phyloP scores from a whole-genome alignment of 1,140 invertebrate species.

The Cydia fagiglandana region DNA sequence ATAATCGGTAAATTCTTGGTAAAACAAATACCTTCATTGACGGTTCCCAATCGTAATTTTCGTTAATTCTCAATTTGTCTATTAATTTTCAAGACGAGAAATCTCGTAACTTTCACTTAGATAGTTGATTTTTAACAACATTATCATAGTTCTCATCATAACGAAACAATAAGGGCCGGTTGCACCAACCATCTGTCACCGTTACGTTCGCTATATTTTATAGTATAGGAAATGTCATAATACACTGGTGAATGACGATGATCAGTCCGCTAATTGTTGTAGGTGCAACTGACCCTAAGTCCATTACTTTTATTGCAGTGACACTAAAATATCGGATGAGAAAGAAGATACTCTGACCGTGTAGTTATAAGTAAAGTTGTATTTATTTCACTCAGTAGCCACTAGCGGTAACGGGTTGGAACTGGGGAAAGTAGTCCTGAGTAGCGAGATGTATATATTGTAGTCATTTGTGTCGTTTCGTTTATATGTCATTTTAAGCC shows the following conservation, averaged over 20 bases:
- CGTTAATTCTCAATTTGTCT: no score
- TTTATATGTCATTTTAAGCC: not conserved
- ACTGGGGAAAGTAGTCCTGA: conserved; percentile 5
- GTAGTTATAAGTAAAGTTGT: conserved; percentile 18
- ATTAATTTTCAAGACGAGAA: no score
- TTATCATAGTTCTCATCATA: not conserved
- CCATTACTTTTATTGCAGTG: conserved; percentile 37
- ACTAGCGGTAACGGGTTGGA: conserved; percentile 47
- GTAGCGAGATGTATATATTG: not conserved
- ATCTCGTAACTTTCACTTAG: not conserved
- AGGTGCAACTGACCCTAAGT: no score
- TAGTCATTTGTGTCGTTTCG: not conserved
- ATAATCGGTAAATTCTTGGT: no score
- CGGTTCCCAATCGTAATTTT: no score
- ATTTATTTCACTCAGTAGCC: conserved; percentile 38
- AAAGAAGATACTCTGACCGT: conserved; percentile 35
- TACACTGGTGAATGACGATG: no score
- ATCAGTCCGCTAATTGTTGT: no score
- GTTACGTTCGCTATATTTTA: no score
- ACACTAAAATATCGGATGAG: conserved; percentile 35
- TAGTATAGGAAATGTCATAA: no score
- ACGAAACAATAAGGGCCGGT: not conserved
- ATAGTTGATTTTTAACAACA: not conserved
- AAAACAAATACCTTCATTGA: no score
- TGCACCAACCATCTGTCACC: no score